Conservation (phyloP, 2,113 vertebrate species). For the Perca flavescens region DNA sequence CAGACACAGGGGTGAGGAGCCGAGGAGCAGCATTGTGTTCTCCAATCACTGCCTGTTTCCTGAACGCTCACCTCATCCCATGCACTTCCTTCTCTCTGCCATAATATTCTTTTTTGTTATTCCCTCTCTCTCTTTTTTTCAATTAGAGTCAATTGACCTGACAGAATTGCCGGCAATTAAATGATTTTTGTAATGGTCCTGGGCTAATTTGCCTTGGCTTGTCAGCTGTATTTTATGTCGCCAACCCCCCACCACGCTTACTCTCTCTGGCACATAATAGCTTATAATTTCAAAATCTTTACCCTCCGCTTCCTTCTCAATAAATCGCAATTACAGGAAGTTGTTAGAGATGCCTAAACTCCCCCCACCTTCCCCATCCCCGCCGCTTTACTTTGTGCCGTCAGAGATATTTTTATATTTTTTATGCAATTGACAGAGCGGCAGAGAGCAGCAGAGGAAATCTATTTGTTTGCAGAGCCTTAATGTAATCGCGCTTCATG, state of each 20-base stretch:
- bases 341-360: conserved; percentile 93
- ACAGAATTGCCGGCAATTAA: conserved; percentile 99
- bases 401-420: conserved; percentile 70
- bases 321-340: conserved; percentile 99
- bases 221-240: conserved; percentile 99
- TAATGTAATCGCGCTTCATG: conserved; percentile 84
- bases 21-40: conserved; percentile 77
- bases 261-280: conserved; percentile 95
- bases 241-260: conserved; percentile 86
- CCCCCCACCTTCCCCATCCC: conserved; percentile 44
- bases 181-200: conserved; percentile 99
- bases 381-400: conserved; percentile 61
- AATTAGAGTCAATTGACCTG: conserved; percentile 99
- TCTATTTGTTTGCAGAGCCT: conserved; percentile 90
- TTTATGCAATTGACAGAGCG: conserved; percentile 63
- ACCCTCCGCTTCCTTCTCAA: conserved; percentile 99
- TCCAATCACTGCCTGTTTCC: conserved; percentile 93
- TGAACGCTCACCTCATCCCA: conserved; percentile 93
- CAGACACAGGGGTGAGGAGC: conserved; percentile 23
- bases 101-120: conserved; percentile 98
- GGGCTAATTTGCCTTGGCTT: conserved; percentile 98
- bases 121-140: conserved; percentile 96
- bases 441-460: conserved; percentile 79
- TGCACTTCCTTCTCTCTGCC: conserved; percentile 89
- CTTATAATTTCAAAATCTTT: conserved; percentile 99